Base-by-base conservation (phyloP, 2,113 vertebrate species). In the Albula goreensis region DNA sequence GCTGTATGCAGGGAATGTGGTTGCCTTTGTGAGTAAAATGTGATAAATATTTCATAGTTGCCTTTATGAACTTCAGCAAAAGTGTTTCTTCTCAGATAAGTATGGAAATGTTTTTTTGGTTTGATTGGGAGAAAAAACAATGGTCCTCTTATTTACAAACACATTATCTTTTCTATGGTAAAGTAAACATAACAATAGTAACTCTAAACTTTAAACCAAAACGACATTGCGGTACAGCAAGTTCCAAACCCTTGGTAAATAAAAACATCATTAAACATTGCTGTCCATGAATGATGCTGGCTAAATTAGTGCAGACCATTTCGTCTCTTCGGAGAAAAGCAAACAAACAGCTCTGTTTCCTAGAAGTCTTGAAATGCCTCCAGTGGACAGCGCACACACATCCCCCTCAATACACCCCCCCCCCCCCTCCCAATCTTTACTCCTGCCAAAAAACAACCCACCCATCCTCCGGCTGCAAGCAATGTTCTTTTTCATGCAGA, bases 261-360 rank as follows among this genome's bases (percentile, higher is more conserved):
- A 66, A 86, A 81, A 83, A 86, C 70, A 90, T 83, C 50, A 6
- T 83, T 80, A 84, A 82, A 50, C 82, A 77, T 81, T 81, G 86
- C 53, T 88, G 52, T 83, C 90, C 85, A 49, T 89, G 85, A 90
- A 91, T 80, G 83, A 41, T 53, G 81, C 56, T 78, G 87, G 86
- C 87, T 90, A 89, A 93, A 90, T 91, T 87, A 87, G 80, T 50
- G 25, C 50, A 79, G 88, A 83, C 89, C 88, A 89, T 48, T 91
- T 90, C 82, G 83, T 81, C 83, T 87, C 66, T 48, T 51, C 84
- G 84, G 53, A 85, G 78, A 56, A 66, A 81, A 25, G 25, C 88
- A 90, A 89, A 88, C 90, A 95, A 93, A 92, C 90, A 93, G 91
- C 92, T 91, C 93, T 83, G 79, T 93, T 96, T 96, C 95, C 94